Percentiles rank a stretch among this genome's conserved stretches.
These are phyloP conservation scores for Gallinago paraguaiae DNA, from an alignment of 2,113 vertebrate species.

Conservation along the genomic window DNA sequence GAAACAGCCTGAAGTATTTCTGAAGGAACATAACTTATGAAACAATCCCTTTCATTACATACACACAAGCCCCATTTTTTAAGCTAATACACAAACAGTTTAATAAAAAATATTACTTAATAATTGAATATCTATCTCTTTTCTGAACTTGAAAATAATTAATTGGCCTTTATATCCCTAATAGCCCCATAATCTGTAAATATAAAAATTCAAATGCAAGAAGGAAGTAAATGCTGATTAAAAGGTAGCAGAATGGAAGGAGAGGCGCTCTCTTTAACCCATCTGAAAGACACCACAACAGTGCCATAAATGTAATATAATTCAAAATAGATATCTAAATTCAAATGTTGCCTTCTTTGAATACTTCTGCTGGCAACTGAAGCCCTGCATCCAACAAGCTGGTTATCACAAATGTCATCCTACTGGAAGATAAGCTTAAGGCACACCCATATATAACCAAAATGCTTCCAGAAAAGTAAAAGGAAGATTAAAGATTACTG, in stretches of 20 bases:
- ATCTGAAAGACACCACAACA: background rate
- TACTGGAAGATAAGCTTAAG: background rate
- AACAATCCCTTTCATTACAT: background rate
- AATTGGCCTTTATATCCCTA: background rate
- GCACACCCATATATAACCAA: background rate
- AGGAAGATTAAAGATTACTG: background rate
- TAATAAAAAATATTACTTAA: background rate
- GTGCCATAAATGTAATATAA: accelerated
- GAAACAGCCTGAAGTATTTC: background rate
- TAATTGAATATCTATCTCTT: background rate
- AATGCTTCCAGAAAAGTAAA: background rate
- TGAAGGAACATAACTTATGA: background rate
- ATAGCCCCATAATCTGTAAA: background rate
- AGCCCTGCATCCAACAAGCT: background rate
- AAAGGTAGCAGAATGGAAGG: background rate
- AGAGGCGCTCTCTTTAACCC: background rate
- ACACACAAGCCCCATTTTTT: background rate
- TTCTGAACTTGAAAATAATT: background rate
- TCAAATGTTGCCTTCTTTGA: background rate
- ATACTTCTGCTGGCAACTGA: background rate
- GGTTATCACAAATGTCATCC: background rate
- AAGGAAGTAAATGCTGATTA: background rate
- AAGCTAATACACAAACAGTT: background rate
- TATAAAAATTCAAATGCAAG: background rate
- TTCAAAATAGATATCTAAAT: background rate